Base-by-base conservation (phyloP, 2,888 invertebrate species). In the Deilephila porcellus region DNA sequence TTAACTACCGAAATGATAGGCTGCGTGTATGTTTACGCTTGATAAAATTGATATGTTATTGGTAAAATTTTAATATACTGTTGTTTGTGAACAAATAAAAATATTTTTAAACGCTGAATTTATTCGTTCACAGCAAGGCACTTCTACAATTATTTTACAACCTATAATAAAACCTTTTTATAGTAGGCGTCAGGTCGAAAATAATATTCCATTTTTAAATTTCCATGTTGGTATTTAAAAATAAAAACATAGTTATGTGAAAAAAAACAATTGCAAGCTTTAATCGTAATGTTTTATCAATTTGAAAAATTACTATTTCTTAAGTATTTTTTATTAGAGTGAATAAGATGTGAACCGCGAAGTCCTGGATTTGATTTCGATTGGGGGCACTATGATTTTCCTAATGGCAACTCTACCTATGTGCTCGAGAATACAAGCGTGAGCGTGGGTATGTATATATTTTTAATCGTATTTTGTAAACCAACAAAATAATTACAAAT, bases 1-100 rank as follows among this genome's bases (percentile, higher is more conserved):
- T 67, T 17, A 25, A 67, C 67, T 67, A 52, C 20, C 14, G 17
- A 67, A 67, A 67, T 67, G 25, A 67, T 67, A 67, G 67, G 45
- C 52, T 67, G 25, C 52, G 52, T 29, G 67, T 67, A 45, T 67
- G 67, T 25, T 52, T 20, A 67, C 52, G 25, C 25, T 67, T 67
- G 25, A 52, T 67, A 45, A 52, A 67, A 67, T 45, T 67, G 45
- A 52, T 67, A n/a, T 45, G 67, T 52, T 52, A 17, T 67, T 67
- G 5, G 52, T 7, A 29, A 64, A 64, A 64, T 52, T 20, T 45
- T 4, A 45, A 67, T 52, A 25, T 17, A 17, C 52, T 25, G 3
- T 25, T 4, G 34, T 34, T 7, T 64, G n/a, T 45, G 64, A 37
- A 14, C 11, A 20, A 63, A 11, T 11, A 45, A 45, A 20, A 11